Percentiles rank a stretch among this genome's conserved stretches.
phyloP scores from a whole-genome alignment of 2,113 vertebrate species.

The Dissostichus mawsoni region DNA sequence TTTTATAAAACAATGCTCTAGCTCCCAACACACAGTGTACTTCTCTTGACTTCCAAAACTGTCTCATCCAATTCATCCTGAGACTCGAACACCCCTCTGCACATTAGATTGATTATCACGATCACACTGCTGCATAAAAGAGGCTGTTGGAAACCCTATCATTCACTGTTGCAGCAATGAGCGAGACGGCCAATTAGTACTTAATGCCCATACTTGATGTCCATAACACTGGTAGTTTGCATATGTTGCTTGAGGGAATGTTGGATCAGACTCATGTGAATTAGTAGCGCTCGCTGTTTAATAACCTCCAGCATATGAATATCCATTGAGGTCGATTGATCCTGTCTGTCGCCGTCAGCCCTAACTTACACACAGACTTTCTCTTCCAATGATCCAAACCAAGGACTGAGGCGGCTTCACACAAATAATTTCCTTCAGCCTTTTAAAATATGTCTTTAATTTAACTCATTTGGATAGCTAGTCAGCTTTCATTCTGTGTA shows the following conservation, averaged over 20 bases:
- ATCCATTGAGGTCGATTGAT: constrained; percentile 65
- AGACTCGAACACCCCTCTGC: neutral
- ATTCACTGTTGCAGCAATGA: constrained; percentile 11
- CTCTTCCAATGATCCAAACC: neutral
- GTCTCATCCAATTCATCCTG: neutral
- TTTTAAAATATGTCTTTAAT: constrained; percentile 18
- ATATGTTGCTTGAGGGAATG: constrained; percentile 47
- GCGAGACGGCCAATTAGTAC: constrained; percentile 28
- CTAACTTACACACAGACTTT: constrained; percentile 26
- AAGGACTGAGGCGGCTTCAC: neutral
- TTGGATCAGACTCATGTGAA: constrained; percentile 47
- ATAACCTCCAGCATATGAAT: constrained; percentile 64
- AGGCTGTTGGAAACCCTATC: constrained; percentile 5
- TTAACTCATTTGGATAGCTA: neutral
- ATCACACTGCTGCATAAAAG: constrained; percentile 11
- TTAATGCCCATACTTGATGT: constrained; percentile 24
- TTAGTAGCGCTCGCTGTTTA: constrained; percentile 34
- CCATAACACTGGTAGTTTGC: constrained; percentile 33
- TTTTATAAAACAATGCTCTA: constrained; percentile 2
- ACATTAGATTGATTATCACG: constrained; percentile 6
- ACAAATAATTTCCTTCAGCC: constrained; percentile 10
- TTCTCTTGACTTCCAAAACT: constrained; percentile 26
- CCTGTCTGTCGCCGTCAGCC: constrained; percentile 41
- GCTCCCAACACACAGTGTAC: constrained; percentile 3
- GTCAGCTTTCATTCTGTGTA: neutral